A percentile compares a stretch with the other conserved stretches of the same genome.
phyloP scores from a whole-genome alignment of 2,113 vertebrate genomes.

The Dascyllus trimaculatus region DNA sequence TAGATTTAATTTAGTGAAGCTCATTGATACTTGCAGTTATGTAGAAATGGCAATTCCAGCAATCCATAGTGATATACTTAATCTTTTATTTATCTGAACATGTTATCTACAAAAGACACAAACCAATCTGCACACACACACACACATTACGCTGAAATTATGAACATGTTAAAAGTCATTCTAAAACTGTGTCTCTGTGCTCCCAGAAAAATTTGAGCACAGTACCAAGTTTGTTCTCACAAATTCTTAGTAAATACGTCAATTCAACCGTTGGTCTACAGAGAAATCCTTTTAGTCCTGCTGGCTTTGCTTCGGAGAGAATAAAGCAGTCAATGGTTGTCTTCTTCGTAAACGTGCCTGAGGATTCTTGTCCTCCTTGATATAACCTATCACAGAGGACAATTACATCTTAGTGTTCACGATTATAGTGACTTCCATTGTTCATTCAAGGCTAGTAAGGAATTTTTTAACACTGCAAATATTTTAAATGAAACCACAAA shows the following conservation, averaged over 20 bases:
- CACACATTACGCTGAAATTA: no score
- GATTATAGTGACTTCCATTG: neutral
- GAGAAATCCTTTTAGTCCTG: slow-evolving; percentile 73
- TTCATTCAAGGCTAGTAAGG: neutral
- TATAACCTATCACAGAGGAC: slow-evolving; percentile 84
- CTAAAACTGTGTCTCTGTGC: no score
- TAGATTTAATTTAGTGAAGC: no score
- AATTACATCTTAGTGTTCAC: neutral
- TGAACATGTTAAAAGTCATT: neutral
- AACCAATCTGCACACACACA: neutral
- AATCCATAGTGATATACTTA: no score
- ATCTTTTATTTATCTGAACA: slow-evolving; percentile 36
- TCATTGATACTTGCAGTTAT: no score
- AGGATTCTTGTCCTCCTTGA: slow-evolving; percentile 91
- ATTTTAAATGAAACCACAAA: no score
- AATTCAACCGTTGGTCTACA: no score
- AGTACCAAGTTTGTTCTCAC: neutral
- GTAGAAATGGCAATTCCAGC: no score
- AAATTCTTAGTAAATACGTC: neutral
- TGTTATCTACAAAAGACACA: neutral
- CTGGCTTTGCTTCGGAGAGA: slow-evolving; percentile 90
- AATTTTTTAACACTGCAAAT: neutral
- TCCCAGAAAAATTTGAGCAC: neutral
- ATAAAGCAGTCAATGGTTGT: slow-evolving; percentile 90
- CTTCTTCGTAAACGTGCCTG: slow-evolving; percentile 89